A percentile compares a stretch with the other conserved stretches of the same genome.
Conservation (phyloP, 2,113 vertebrate species). For the Rhinopomastus cyanomelas region DNA sequence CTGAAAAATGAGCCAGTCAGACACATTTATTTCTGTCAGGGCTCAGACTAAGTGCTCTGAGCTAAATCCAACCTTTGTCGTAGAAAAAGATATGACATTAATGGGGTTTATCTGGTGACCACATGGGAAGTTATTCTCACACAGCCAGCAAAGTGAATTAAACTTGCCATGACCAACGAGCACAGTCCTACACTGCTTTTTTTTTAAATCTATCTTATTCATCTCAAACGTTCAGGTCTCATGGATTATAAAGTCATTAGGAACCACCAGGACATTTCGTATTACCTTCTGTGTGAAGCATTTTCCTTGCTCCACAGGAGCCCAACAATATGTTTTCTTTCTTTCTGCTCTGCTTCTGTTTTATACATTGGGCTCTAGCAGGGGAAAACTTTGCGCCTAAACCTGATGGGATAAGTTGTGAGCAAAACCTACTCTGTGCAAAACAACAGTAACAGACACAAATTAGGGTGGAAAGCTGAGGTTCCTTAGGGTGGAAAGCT, state of each 20-base stretch:
- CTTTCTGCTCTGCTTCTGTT: neutral
- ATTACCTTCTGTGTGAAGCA: neutral
- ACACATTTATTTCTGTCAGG: neutral
- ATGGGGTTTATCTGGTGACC: neutral
- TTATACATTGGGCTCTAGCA: neutral
- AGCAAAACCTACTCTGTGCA: neutral
- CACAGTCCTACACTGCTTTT: neutral
- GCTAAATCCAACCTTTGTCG: neutral
- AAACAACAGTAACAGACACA: neutral
- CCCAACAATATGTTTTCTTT: neutral
- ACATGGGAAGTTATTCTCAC: neutral
- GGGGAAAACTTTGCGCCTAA: neutral
- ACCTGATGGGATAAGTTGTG: neutral
- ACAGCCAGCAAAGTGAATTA: neutral
- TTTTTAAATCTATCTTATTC: neutral
- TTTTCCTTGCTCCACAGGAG: neutral
- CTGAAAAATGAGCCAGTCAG: neutral
- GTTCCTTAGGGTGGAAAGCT: neutral
- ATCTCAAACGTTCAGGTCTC: neutral
- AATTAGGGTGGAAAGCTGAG: neutral
- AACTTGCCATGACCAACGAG: neutral
- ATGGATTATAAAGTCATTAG: neutral
- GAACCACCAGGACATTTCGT: neutral
- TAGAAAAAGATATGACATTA: neutral
- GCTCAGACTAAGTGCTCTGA: neutral